A percentile compares a stretch with the other conserved stretches of the same genome.
phyloP scores from a whole-genome alignment of 2,113 vertebrate genomes.

The Oceanodroma tethys region DNA sequence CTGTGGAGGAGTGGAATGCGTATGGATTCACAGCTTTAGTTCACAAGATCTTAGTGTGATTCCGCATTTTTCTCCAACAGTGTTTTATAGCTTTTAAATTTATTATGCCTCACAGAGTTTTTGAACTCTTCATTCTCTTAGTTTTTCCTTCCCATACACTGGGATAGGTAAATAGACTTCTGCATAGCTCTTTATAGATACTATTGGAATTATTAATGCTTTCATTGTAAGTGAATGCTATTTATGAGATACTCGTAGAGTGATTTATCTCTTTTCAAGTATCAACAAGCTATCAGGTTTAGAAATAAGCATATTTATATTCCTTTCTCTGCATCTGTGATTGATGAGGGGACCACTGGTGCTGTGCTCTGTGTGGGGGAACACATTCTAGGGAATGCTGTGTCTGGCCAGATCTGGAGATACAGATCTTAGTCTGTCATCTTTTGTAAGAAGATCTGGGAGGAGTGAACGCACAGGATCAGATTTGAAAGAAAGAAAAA shows the following conservation, averaged over 20 bases:
- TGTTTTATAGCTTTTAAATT: background rate
- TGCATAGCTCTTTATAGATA: background rate
- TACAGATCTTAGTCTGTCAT: slow-evolving; percentile 20
- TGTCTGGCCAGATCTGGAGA: slow-evolving; percentile 30
- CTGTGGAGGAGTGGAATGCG: background rate
- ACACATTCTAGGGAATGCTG: slow-evolving; percentile 2
- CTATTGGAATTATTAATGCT: background rate
- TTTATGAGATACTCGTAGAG: background rate
- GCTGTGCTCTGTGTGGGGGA: slow-evolving; percentile 2
- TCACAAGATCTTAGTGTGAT: background rate
- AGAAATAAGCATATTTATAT: slow-evolving; percentile 15
- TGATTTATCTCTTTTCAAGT: slow-evolving; percentile 41
- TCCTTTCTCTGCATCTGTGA: background rate
- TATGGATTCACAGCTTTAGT: slow-evolving; percentile 9
- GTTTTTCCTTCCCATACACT: background rate
- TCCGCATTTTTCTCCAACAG: background rate
- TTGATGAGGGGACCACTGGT: background rate
- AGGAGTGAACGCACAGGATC: background rate
- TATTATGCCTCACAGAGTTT: background rate
- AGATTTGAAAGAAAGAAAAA: slow-evolving; percentile 20
- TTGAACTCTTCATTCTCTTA: background rate
- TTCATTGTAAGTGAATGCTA: background rate
- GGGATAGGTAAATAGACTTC: background rate
- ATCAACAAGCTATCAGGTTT: slow-evolving; percentile 10
- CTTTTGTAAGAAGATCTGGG: background rate